phyloP scores from a whole-genome alignment of 1,140 invertebrate genomes.

The Pogonus chalceus region DNA sequence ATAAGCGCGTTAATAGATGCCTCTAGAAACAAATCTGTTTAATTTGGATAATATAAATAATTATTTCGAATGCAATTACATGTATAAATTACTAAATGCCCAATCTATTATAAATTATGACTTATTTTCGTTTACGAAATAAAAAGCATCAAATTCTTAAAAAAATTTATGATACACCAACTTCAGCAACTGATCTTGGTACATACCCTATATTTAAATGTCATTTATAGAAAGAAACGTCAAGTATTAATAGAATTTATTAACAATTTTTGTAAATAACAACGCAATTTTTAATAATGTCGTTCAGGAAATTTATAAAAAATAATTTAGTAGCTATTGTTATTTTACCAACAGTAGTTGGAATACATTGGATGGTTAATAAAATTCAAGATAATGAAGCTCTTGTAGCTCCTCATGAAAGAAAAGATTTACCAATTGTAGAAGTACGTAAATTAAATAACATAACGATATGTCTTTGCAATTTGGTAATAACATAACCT shows the following conservation, averaged over 20 bases:
- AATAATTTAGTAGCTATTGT: conserved; percentile 38
- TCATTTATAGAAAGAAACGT: neutral
- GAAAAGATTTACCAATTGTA: conserved; percentile 34
- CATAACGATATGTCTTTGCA: neutral
- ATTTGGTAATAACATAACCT: conserved; percentile 6
- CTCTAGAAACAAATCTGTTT: too few relatives aligned
- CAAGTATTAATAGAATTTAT: neutral
- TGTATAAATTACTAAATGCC: too few relatives aligned
- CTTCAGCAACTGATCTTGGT: too few relatives aligned
- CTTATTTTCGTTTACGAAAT: too few relatives aligned
- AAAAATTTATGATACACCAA: too few relatives aligned
- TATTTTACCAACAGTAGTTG: conserved; percentile 38
- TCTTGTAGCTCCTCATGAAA: conserved; percentile 36
- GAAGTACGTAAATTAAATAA: conserved; percentile 26
- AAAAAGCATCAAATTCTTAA: too few relatives aligned
- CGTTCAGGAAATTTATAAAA: conserved; percentile 27
- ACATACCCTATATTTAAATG: neutral
- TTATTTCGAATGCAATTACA: too few relatives aligned
- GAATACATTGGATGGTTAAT: conserved; percentile 41
- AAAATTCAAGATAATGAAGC: conserved; percentile 39
- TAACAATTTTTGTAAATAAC: too few relatives aligned
- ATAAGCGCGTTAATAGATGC: too few relatives aligned
- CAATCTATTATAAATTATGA: too few relatives aligned
- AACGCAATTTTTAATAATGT: too few relatives aligned
- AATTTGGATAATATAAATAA: too few relatives aligned